Percentiles rank a stretch among this genome's conserved stretches.
phyloP scores from a whole-genome alignment of 2,113 vertebrate genomes.

The Planiliza haematocheilus region DNA sequence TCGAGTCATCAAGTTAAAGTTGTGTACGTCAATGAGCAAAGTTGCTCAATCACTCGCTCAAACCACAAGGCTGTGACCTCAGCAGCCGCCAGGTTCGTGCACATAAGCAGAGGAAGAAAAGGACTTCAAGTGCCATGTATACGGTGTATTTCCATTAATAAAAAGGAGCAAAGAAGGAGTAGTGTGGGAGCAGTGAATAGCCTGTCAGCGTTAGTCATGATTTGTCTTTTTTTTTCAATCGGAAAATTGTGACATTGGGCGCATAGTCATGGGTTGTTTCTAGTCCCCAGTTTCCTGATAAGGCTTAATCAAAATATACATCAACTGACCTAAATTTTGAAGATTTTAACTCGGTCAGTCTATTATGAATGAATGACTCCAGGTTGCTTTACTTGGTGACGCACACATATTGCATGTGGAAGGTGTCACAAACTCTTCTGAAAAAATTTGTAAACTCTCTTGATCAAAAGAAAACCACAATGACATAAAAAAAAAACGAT shows the following conservation, averaged over 20 bases:
- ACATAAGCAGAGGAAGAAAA: constrained; percentile 25
- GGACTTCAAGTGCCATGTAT: background rate
- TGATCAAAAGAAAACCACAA: background rate
- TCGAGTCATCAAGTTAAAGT: constrained; percentile 70
- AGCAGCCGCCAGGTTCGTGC: constrained; percentile 25
- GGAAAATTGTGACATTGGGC: background rate
- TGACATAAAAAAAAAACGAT: constrained; percentile 12
- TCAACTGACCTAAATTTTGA: no score
- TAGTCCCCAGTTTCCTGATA: background rate
- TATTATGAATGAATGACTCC: no score
- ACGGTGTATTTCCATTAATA: constrained; percentile 44
- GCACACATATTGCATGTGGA: background rate
- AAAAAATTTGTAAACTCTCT: background rate
- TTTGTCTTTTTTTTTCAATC: constrained; percentile 16
- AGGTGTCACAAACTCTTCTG: background rate
- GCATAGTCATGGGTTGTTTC: background rate
- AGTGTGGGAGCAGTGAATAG: constrained; percentile 33
- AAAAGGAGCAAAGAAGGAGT: background rate
- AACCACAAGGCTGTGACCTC: constrained; percentile 78
- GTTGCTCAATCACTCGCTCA: constrained; percentile 76
- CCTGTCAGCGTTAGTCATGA: constrained; percentile 56
- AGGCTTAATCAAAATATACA: background rate
- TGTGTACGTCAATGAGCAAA: constrained; percentile 74
- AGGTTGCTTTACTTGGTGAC: no score
- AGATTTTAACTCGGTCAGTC: no score